phyloP scores from a whole-genome alignment of 2,797 vertebrate genomes.

The Cirrhinus molitorella region DNA sequence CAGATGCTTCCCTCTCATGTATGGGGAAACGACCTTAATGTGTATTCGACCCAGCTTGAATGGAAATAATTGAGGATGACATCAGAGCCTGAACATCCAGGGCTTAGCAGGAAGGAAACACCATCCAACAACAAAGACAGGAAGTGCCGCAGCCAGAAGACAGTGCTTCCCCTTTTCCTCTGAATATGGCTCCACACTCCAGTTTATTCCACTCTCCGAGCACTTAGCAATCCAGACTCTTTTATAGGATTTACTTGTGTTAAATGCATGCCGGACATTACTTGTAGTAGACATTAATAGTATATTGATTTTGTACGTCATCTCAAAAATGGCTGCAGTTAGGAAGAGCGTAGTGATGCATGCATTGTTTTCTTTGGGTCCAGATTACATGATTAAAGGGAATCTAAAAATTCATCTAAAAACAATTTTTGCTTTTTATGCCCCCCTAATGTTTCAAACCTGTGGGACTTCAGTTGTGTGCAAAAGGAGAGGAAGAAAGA shows the following conservation, averaged over 20 bases:
- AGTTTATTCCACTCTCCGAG: conserved; percentile 23
- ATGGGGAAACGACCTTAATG: not conserved
- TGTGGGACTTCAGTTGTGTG: not conserved
- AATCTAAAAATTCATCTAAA: not conserved
- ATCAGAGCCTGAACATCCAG: conserved; percentile 37
- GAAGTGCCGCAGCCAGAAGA: conserved; percentile 54
- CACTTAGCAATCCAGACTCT: conserved; percentile 29
- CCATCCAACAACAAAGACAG: conserved; percentile 64
- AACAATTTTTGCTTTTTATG: not conserved
- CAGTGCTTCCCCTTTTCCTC: conserved; percentile 45
- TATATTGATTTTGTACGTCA: not conserved
- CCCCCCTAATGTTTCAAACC: not conserved
- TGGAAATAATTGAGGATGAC: conserved; percentile 47
- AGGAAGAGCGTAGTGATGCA: not conserved
- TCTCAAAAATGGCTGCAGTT: not conserved
- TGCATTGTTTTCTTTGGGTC: not conserved
- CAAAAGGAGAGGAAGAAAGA: not conserved
- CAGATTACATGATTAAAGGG: not conserved
- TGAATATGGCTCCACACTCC: conserved; percentile 42
- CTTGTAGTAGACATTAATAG: conserved; percentile 12
- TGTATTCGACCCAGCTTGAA: conserved; percentile 16
- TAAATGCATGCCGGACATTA: not conserved
- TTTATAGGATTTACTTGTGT: conserved; percentile 29
- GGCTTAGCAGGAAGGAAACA: conserved; percentile 61
- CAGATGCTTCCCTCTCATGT: conserved; percentile 29